These are phyloP conservation scores for Tenthredo mesomela DNA, from an alignment of 2,888 invertebrate genomes.

Conservation along the genomic window DNA sequence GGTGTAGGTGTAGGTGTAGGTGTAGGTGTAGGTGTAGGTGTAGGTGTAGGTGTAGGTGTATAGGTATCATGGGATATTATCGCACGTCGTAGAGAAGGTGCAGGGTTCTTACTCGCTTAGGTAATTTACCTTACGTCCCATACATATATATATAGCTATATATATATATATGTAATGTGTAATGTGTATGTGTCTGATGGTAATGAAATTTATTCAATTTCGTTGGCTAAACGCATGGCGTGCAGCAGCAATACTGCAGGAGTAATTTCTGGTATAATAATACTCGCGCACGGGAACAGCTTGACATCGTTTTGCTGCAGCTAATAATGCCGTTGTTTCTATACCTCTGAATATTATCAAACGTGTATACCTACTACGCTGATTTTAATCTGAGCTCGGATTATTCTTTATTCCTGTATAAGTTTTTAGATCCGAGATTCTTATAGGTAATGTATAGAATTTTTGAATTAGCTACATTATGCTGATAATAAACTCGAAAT, in stretches of 20 bases:
- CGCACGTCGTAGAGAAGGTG: not conserved
- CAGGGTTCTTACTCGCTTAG: not conserved
- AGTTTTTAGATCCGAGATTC: too few relatives aligned
- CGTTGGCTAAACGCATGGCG: not conserved
- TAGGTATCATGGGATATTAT: not conserved
- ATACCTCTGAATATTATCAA: not conserved
- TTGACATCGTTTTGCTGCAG: not conserved
- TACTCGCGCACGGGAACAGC: not conserved
- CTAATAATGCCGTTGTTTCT: not conserved
- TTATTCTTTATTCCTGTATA: too few relatives aligned
- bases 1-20: not conserved
- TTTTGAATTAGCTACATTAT: too few relatives aligned
- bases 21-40: not conserved
- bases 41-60: not conserved
- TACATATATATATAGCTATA: too few relatives aligned
- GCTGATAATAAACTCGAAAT: too few relatives aligned
- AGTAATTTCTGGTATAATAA: slow-evolving; percentile 12
- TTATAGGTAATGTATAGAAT: too few relatives aligned
- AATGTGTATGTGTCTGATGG: not conserved
- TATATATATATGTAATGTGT: too few relatives aligned
- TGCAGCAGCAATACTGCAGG: not conserved
- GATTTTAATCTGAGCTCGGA: too few relatives aligned
- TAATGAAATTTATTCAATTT: slow-evolving; percentile 41
- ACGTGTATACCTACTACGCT: too few relatives aligned
- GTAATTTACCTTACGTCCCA: too few relatives aligned